Conservation (phyloP, 2,113 vertebrate species). For the Perca fluviatilis region DNA sequence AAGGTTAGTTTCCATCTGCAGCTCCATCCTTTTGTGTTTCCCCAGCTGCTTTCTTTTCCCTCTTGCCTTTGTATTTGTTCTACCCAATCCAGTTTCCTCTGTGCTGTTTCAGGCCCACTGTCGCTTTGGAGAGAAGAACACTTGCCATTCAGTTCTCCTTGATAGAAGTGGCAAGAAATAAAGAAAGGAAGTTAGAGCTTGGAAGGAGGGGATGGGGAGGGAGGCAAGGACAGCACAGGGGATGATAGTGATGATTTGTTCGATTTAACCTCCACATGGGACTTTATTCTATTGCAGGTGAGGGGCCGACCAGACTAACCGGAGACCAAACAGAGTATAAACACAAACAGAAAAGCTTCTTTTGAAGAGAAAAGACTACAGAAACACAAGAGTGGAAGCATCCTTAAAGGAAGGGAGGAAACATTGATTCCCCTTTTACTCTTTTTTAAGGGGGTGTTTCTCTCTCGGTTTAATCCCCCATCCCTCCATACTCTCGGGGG, state of each 20-base stretch:
- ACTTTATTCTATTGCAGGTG: constrained; percentile 60
- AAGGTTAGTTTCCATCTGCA: constrained; percentile 82
- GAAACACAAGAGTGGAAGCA: constrained; percentile 49
- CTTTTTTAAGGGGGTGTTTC: constrained; percentile 55
- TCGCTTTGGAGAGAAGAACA: constrained; percentile 76
- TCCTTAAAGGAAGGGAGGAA: constrained; percentile 50
- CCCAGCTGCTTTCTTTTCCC: constrained; percentile 77
- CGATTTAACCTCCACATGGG: constrained; percentile 70
- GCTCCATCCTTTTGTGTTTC: constrained; percentile 74
- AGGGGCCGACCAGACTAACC: constrained; percentile 43
- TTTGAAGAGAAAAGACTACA: constrained; percentile 60
- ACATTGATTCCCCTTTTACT: constrained; percentile 74
- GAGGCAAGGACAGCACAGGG: constrained; percentile 41
- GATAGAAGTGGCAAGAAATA: constrained; percentile 67
- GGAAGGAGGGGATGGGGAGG: constrained; percentile 31
- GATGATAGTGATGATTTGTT: constrained; percentile 63
- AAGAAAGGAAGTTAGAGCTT: constrained; percentile 55
- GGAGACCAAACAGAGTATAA: constrained; percentile 47
- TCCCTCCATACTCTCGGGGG: constrained; percentile 65
- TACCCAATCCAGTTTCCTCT: constrained; percentile 69
- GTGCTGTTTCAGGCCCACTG: constrained; percentile 69
- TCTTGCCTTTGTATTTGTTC: constrained; percentile 76
- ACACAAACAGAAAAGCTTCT: constrained; percentile 49
- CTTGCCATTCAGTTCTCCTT: constrained; percentile 69
- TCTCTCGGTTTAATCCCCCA: constrained; percentile 67